Evolutionary conservation across 2,797 vertebrate genomes (phyloP).

Genomic region (Glyptemys insculpta): DNA sequence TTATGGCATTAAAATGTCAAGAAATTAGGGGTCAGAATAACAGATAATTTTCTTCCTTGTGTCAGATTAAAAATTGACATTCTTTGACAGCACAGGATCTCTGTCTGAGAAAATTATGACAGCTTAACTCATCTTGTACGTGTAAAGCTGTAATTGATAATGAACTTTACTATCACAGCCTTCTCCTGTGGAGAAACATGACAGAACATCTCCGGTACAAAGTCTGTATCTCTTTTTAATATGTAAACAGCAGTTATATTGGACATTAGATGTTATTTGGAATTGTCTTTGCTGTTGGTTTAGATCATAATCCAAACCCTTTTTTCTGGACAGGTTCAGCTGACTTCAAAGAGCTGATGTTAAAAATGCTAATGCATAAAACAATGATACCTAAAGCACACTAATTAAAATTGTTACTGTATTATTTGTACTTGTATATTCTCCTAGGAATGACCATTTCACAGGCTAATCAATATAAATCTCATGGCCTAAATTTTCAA

Average conservation of each 20-base stretch:
- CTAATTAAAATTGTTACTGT: neutral
- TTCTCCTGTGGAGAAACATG: slow-evolving; percentile 92
- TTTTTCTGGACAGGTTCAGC: slow-evolving; percentile 44
- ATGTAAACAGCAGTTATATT: slow-evolving; percentile 91
- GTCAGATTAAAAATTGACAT: slow-evolving; percentile 91
- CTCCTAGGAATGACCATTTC: slow-evolving; percentile 2
- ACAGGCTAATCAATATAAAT: neutral
- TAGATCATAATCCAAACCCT: slow-evolving; percentile 79
- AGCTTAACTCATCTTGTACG: slow-evolving; percentile 90
- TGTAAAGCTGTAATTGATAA: slow-evolving; percentile 89
- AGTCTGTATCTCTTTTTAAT: slow-evolving; percentile 87
- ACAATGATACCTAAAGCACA: neutral
- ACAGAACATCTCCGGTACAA: slow-evolving; percentile 89
- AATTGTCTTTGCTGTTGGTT: slow-evolving; percentile 80
- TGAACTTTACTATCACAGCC: slow-evolving; percentile 91
- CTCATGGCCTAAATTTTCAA: neutral
- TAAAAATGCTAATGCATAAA: slow-evolving; percentile 37
- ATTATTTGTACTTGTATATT: neutral
- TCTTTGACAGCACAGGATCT: slow-evolving; percentile 86
- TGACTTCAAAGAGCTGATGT: slow-evolving; percentile 39
- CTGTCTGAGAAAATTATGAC: slow-evolving; percentile 88
- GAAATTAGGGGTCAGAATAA: slow-evolving; percentile 92
- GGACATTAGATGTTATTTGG: slow-evolving; percentile 86
- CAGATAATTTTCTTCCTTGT: slow-evolving; percentile 88
- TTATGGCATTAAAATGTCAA: slow-evolving; percentile 95